Conservation (phyloP, 2,888 invertebrate genomes). For the Xylophagus ater region DNA sequence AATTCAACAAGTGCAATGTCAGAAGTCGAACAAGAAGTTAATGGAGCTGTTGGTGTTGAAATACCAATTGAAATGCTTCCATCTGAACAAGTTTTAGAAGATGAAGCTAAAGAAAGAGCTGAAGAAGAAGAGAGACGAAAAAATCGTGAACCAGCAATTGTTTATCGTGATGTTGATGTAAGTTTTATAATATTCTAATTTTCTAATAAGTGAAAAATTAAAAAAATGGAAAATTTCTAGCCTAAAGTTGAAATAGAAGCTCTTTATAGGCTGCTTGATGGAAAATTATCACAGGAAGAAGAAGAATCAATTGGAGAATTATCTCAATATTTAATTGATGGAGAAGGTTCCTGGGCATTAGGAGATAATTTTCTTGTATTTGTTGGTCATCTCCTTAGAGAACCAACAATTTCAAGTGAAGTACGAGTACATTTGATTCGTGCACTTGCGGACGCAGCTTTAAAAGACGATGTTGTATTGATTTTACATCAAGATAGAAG, state of each 20-base stretch:
- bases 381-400: conserved; percentile 57
- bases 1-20: conserved; percentile 22
- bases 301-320: conserved; percentile 64
- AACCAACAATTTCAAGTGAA: conserved; percentile 45
- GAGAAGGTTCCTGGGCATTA: conserved; percentile 87
- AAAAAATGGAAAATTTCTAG: conserved; percentile 34
- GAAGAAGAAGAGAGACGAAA: conserved; percentile 60
- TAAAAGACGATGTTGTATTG: conserved; percentile 81
- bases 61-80: conserved; percentile 36
- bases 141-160: conserved; percentile 66
- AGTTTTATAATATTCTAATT: conserved; percentile 30
- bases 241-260: conserved; percentile 62
- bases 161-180: conserved; percentile 64
- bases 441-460: conserved; percentile 61
- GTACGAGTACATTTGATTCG: conserved; percentile 58
- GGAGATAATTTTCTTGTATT: conserved; percentile 79
- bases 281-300: conserved; percentile 63
- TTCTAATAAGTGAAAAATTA: conserved; percentile 1
- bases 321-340: conserved; percentile 75
- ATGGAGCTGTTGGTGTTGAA: conserved; percentile 35
- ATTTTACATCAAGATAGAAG: conserved; percentile 81
- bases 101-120: conserved; percentile 51
- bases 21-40: conserved; percentile 31
- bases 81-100: conserved; percentile 44
- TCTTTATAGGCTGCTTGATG: conserved; percentile 55